phyloP scores from a whole-genome alignment of 1,140 invertebrate species.

The Leptoteleia sp. region DNA sequence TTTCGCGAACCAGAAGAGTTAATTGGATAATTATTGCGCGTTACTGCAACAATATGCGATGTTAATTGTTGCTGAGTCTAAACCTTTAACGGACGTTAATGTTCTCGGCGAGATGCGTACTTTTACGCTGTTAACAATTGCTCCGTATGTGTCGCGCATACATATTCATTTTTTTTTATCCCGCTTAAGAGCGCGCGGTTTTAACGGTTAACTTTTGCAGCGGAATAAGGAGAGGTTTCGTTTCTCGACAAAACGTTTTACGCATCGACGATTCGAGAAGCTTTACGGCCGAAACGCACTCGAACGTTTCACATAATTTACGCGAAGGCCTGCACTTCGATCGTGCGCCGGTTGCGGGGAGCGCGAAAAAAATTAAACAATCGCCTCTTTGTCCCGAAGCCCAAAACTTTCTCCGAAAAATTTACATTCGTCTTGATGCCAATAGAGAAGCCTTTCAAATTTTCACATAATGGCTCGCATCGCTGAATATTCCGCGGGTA shows the following conservation, averaged over 20 bases:
- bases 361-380: constrained; percentile 63
- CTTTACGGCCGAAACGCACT: constrained; percentile 61
- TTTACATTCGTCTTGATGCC: constrained; percentile 56
- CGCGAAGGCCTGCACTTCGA: constrained; percentile 64
- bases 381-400: constrained; percentile 57
- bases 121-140: constrained; percentile 5
- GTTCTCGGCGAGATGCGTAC: too few relatives aligned
- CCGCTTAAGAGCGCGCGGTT: constrained; percentile 48
- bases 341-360: constrained; percentile 35
- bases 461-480: constrained; percentile 34
- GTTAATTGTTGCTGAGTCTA: too few relatives aligned
- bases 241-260: constrained; percentile 64
- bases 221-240: constrained; percentile 20
- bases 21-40: too few relatives aligned
- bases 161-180: constrained; percentile 50
- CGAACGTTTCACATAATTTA: constrained; percentile 68
- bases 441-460: constrained; percentile 51
- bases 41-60: too few relatives aligned
- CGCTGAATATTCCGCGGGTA: constrained; percentile 32
- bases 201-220: constrained; percentile 60
- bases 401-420: constrained; percentile 54
- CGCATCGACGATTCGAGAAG: constrained; percentile 56
- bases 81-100: too few relatives aligned
- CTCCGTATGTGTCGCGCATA: constrained; percentile 15
- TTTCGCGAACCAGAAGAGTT: too few relatives aligned